Evolutionary conservation across 2,888 invertebrate genomes (phyloP), one percentile per base, ranked within the genome.

Genomic region (Brenthis hecate): DNA sequence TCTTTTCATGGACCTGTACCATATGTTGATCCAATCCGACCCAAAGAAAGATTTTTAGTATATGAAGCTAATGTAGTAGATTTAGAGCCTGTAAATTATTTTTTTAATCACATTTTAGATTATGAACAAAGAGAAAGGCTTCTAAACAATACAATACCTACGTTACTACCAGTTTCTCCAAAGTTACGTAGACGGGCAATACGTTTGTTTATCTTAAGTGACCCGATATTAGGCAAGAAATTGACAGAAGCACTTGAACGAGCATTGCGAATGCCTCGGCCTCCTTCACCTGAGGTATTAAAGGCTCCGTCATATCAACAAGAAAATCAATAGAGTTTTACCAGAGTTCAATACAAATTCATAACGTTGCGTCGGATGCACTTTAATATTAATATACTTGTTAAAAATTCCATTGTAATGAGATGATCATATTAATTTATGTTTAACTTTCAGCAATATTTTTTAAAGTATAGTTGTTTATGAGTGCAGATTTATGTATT

Each of bases 1-100:
- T 98, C 98, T 68, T 99, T 98, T 85, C 93, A 94, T 75, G 99
- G 98, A 0, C 98, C 98, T 0, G 93, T 94, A 70, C 94, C 94
- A 28, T 94, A 94, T 76, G 93, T 94, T 1, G 91, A 94, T 8
- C 80, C 81, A 14, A 80, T 72, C 48, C 75, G 75, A 14, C 85
- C 86, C 0, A 79, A 78, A 13, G 77, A 79, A 13, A 76, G 75
- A 63, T 23, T 82, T 1, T 32, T 74, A 14, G 68, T 86, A 19
- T 74, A 77, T 3, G 80, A 87, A 60, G 80, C 77, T 16, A 79
- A 76, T 56, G 81, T 85, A 11, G 71, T 81, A 1, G 86, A 87
- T 74, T 77, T 87, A 3, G 77, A 80, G 54, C 98, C 98, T 85
- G 94, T 95, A 0, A 93, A 94, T 13, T 86, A 93, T 11, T 98